These are phyloP conservation scores for Lepidurus packardi DNA, from an alignment of 1,140 invertebrate species.

Conservation along the genomic window DNA sequence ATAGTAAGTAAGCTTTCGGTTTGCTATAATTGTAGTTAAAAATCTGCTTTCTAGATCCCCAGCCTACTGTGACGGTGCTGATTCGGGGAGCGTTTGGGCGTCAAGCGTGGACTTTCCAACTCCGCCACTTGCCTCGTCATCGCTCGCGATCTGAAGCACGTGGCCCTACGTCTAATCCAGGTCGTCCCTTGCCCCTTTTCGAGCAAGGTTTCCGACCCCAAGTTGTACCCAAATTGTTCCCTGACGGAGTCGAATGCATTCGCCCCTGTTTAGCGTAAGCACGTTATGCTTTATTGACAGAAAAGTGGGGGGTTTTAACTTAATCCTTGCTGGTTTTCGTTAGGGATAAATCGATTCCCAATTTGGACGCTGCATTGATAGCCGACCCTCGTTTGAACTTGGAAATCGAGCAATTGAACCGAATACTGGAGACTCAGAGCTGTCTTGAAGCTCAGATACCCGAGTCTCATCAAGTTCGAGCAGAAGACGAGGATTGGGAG, in stretches of 20 bases:
- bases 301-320: conserved; percentile 28
- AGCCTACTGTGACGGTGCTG: conserved; percentile 62
- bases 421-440: conserved; percentile 41
- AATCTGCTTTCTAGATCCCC: conserved; percentile 44
- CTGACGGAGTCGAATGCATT: conserved; percentile 73
- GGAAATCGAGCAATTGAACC: conserved; percentile 48
- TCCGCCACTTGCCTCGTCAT: conserved; percentile 71
- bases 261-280: conserved; percentile 72
- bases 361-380: conserved; percentile 62
- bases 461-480: neutral
- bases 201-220: conserved; percentile 57
- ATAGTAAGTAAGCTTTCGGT: no score
- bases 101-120: conserved; percentile 88
- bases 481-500: conserved; percentile 53
- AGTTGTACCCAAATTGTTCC: conserved; percentile 69
- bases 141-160: conserved; percentile 61
- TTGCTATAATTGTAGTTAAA: no score
- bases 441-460: conserved; percentile 35
- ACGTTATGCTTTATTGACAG: neutral
- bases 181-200: conserved; percentile 68
- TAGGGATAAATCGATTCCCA: conserved; percentile 77
- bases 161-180: conserved; percentile 62
- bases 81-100: conserved; percentile 86
- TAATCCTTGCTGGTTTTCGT: conserved; percentile 35
- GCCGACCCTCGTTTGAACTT: conserved; percentile 48